Conservation (phyloP, 2,888 invertebrate genomes). For the Osedax fenrisi region DNA sequence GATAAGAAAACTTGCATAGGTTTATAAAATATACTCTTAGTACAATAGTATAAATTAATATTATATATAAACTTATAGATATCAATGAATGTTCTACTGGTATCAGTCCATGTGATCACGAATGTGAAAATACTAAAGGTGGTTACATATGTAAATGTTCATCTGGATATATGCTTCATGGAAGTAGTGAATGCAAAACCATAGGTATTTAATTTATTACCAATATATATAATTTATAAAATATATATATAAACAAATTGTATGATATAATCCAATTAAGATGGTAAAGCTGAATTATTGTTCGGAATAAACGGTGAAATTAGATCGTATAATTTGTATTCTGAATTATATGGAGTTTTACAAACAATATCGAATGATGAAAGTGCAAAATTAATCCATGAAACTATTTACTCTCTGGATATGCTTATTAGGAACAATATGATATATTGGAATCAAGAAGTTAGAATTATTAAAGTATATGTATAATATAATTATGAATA, state of each 20-base stretch:
- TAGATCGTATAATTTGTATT: not conserved
- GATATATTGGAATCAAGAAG: not conserved
- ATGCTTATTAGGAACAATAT: not conserved
- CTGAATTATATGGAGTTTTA: not conserved
- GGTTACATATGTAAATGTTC: not conserved
- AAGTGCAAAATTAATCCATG: not conserved
- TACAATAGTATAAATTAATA: not conserved
- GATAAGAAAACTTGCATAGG: not conserved
- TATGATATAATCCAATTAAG: too few species aligned
- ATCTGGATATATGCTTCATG: not conserved
- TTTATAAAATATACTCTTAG: not conserved
- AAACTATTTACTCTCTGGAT: not conserved
- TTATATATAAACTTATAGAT: not conserved
- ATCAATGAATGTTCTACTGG: not conserved
- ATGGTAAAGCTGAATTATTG: not conserved
- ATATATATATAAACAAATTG: too few species aligned
- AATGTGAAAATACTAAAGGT: not conserved
- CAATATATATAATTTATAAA: too few species aligned
- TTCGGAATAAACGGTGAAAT: not conserved
- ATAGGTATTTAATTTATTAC: too few species aligned
- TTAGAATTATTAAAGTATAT: not conserved
- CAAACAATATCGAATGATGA: not conserved
- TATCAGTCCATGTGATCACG: not conserved
- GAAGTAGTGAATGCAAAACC: not conserved
- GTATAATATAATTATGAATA: not conserved